phyloP scores from a whole-genome alignment of 2,888 invertebrate species.

The Machimus rusticus region DNA sequence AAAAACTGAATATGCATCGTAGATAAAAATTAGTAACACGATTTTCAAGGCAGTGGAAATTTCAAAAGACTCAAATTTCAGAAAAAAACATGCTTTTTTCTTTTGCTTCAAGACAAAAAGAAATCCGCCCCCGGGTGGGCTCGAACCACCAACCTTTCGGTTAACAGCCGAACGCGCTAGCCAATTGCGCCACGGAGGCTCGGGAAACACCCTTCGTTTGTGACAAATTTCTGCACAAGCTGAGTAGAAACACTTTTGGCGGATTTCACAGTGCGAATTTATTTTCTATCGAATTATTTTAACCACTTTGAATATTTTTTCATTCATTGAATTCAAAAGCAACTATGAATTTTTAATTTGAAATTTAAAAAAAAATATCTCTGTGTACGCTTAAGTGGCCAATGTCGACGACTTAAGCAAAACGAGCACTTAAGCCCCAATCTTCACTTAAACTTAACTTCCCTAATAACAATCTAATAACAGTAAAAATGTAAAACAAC shows the following conservation, averaged over 20 bases:
- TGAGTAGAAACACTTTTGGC: background rate
- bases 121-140: constrained; percentile 10
- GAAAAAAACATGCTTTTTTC: background rate
- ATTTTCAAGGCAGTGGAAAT: background rate
- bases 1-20: no score
- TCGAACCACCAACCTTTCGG: constrained; percentile 42
- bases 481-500: constrained; percentile 49
- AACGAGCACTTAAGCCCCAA: no score
- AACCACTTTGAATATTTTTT: no score
- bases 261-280: no score
- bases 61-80: background rate
- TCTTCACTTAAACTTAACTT: no score
- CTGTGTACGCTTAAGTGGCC: no score
- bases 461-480: background rate
- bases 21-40: no score
- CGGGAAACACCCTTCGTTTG: background rate
- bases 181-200: constrained; percentile 30
- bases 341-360: no score
- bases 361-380: no score
- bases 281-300: no score
- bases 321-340: no score
- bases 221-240: background rate
- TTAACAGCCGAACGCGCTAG: constrained; percentile 40
- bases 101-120: background rate
- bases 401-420: no score